phyloP scores from a whole-genome alignment of 2,888 invertebrate genomes.

The Cryptocheilus praepositus region DNA sequence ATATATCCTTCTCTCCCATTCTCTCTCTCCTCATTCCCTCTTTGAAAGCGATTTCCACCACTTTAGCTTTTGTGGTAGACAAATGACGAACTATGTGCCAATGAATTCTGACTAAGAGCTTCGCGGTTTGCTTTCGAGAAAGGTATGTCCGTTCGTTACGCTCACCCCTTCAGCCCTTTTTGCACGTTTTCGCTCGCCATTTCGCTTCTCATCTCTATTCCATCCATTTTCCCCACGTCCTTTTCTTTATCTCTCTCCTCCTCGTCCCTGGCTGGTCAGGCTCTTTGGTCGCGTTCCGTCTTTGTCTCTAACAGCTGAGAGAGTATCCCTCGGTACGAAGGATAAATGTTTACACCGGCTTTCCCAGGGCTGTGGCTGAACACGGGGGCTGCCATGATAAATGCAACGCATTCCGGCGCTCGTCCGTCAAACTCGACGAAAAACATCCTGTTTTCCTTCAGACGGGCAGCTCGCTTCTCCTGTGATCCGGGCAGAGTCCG shows the following conservation, averaged over 20 bases:
- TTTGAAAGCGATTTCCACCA: too few relatives aligned
- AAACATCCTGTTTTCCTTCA: slow-evolving; percentile 38
- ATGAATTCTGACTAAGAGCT: slow-evolving; percentile 25
- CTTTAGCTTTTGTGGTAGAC: too few relatives aligned
- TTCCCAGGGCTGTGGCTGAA: slow-evolving; percentile 14
- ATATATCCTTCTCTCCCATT: background rate
- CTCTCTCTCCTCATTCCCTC: background rate
- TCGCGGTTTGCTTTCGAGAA: slow-evolving; percentile 39
- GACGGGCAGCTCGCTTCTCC: background rate
- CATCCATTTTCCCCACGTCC: background rate
- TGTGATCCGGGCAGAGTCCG: too few relatives aligned
- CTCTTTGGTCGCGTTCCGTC: background rate
- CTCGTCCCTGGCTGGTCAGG: too few relatives aligned
- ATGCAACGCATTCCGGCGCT: slow-evolving; percentile 38
- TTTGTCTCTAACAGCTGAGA: background rate
- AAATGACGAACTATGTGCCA: slow-evolving; percentile 44
- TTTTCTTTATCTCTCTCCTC: too few relatives aligned
- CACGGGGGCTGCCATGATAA: slow-evolving; percentile 33
- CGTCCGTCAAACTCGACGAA: slow-evolving; percentile 36
- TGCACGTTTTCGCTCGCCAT: slow-evolving; percentile 26
- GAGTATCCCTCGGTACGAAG: slow-evolving; percentile 9
- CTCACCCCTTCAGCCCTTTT: slow-evolving; percentile 9
- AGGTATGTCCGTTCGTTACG: slow-evolving; percentile 25
- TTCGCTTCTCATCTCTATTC: background rate
- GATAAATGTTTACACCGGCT: slow-evolving; percentile 47